These are phyloP conservation scores for Polydrusus cervinus DNA, from an alignment of 2,888 invertebrate genomes.

Conservation along the genomic window DNA sequence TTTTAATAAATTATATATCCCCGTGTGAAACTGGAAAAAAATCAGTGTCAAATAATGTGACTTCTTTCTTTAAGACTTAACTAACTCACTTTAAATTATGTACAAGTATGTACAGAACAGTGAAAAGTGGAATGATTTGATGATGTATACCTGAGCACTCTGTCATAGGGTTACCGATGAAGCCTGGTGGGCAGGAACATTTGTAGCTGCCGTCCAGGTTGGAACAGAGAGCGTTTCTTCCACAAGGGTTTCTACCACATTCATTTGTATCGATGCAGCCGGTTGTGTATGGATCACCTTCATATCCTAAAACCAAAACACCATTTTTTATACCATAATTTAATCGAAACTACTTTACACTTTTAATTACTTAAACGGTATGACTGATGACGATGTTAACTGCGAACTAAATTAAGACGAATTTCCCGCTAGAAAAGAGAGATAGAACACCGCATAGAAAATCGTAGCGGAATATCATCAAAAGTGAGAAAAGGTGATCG, in stretches of 20 bases:
- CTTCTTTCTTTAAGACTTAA: constrained; percentile 16
- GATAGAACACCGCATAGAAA: no score
- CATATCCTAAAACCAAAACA: constrained; percentile 70
- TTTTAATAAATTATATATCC: constrained; percentile 4
- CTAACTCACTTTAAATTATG: constrained; percentile 51
- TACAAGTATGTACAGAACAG: constrained; percentile 57
- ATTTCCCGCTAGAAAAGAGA: no score
- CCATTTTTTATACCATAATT: neutral
- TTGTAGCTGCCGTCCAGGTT: constrained; percentile 86
- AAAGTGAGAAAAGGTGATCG: no score
- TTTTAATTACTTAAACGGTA: no score
- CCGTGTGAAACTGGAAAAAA: neutral
- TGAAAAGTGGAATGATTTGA: constrained; percentile 21
- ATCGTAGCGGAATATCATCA: no score
- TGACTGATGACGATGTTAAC: no score
- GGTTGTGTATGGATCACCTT: constrained; percentile 83
- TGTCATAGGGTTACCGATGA: constrained; percentile 84
- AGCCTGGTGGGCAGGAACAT: constrained; percentile 89
- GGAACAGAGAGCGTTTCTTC: constrained; percentile 85
- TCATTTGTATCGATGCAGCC: constrained; percentile 86
- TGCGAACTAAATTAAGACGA: no score
- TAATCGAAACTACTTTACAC: no score
- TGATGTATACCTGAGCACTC: constrained; percentile 80
- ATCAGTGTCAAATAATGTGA: neutral
- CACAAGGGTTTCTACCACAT: constrained; percentile 81